A percentile compares a stretch with the other conserved stretches of the same genome.
Conservation (phyloP, 2,113 vertebrate species). For the Platichthys flesus region DNA sequence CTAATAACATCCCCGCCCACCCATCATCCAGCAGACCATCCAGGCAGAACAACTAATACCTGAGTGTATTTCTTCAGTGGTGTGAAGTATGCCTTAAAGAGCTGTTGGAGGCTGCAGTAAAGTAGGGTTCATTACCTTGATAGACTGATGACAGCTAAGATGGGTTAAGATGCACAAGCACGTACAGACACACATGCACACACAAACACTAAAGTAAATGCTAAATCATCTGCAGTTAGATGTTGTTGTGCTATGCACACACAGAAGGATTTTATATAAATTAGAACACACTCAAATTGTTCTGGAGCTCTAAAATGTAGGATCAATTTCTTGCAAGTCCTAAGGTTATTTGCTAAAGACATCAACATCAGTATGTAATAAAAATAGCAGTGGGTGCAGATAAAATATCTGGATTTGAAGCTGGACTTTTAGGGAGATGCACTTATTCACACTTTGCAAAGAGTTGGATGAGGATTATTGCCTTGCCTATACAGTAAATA, state of each 20-base stretch:
- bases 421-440: too few species aligned
- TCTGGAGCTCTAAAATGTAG: too few species aligned
- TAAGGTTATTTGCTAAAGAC: too few species aligned
- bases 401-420: too few species aligned
- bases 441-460: too few species aligned
- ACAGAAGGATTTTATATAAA: too few species aligned
- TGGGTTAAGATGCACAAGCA: conserved; percentile 23
- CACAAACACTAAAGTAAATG: background rate
- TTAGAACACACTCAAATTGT: too few species aligned
- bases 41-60: conserved; percentile 71
- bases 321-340: too few species aligned
- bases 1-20: conserved; percentile 75
- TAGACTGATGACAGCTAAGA: conserved; percentile 59
- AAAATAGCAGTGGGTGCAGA: too few species aligned
- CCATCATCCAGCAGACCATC: conserved; percentile 62
- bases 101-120: conserved; percentile 71
- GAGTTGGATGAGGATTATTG: too few species aligned
- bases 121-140: conserved; percentile 73
- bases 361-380: too few species aligned
- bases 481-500: too few species aligned
- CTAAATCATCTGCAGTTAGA: conserved; percentile 12
- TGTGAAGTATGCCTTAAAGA: conserved; percentile 75
- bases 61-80: conserved; percentile 69
- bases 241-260: background rate
- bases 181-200: conserved; percentile 4